Percentiles rank a stretch among this genome's conserved stretches.
Evolutionary conservation across 2,113 vertebrate species (phyloP).

Genomic region (Bubo blakistoni): DNA sequence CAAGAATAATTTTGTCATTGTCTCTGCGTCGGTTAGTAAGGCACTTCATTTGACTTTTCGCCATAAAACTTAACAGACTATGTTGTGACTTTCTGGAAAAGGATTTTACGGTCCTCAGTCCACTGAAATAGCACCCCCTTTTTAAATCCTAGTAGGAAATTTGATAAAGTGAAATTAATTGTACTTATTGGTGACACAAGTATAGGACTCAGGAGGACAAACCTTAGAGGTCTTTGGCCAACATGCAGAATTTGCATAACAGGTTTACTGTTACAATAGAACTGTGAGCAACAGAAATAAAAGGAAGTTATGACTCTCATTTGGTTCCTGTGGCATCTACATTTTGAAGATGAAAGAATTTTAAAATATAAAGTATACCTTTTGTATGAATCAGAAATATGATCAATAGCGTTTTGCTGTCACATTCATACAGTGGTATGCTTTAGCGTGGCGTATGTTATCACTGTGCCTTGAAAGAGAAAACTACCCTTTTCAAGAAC

Average conservation of each 20-base stretch:
- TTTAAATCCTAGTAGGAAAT: neutral
- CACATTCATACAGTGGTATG: neutral
- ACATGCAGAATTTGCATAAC: neutral
- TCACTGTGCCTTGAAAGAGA: neutral
- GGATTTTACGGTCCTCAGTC: neutral
- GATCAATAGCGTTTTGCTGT: neutral
- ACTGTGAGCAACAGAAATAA: neutral
- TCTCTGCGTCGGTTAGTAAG: neutral
- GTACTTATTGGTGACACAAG: neutral
- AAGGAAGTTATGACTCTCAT: neutral
- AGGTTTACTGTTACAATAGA: neutral
- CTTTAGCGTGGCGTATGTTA: neutral
- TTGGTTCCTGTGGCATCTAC: neutral
- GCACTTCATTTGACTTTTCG: neutral
- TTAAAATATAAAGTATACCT: neutral
- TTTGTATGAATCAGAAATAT: neutral
- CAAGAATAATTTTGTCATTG: neutral
- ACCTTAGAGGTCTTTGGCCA: neutral
- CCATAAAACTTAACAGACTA: neutral
- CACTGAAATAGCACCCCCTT: neutral
- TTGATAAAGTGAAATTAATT: neutral
- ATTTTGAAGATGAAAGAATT: neutral
- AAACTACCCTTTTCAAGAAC: neutral
- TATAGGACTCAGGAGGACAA: neutral
- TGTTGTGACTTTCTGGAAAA: conserved; percentile 16